Conservation (phyloP, 2,113 vertebrate genomes). For the Mastomys coucha region DNA sequence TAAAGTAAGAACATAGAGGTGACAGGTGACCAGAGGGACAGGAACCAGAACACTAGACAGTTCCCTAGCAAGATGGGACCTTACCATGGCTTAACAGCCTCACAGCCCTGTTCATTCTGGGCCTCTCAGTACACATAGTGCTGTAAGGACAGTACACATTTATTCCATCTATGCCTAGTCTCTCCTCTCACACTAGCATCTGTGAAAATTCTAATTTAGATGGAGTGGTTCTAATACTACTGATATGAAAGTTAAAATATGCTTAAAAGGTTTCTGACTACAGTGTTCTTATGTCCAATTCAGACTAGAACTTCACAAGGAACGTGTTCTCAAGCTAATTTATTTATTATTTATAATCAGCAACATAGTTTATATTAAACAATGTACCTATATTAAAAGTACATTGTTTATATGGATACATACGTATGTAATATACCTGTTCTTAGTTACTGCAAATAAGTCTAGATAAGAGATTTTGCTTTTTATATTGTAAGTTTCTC, state of each 20-base stretch:
- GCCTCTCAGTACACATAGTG: too few species aligned
- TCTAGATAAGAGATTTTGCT: neutral
- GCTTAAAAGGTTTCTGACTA: neutral
- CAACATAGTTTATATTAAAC: neutral
- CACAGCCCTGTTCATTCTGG: too few species aligned
- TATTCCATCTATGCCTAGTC: neutral
- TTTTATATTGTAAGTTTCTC: neutral
- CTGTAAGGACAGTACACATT: too few species aligned
- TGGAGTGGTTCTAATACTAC: neutral
- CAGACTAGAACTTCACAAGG: neutral
- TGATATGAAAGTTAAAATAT: constrained; percentile 30
- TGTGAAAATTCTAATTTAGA: neutral
- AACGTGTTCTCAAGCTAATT: neutral
- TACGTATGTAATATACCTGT: too few species aligned
- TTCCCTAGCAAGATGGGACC: neutral
- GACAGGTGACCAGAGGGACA: neutral
- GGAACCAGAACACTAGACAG: neutral
- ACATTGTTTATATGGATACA: too few species aligned
- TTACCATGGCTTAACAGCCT: neutral
- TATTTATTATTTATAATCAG: neutral
- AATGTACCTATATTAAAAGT: neutral
- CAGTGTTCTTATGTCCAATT: neutral
- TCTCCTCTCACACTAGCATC: neutral
- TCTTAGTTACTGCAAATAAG: constrained; percentile 13
- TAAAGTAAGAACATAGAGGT: neutral